These are phyloP conservation scores for Marcusenius ussheri DNA, from an alignment of 2,113 vertebrate species.

Conservation along the genomic window DNA sequence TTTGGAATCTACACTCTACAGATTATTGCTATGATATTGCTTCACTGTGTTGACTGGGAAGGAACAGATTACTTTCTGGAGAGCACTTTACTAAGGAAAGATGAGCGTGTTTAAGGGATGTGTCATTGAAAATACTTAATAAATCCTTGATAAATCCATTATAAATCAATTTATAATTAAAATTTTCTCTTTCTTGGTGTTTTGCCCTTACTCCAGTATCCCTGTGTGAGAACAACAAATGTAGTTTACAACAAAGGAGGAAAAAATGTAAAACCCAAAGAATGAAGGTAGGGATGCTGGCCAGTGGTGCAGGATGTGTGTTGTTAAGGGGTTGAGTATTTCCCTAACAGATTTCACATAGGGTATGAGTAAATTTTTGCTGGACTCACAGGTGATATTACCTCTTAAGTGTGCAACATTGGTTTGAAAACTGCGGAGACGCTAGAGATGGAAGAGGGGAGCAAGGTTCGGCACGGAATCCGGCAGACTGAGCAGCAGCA, in stretches of 20 bases:
- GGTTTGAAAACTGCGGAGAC: background rate
- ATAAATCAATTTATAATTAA: background rate
- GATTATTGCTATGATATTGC: constrained; percentile 9
- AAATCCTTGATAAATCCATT: background rate
- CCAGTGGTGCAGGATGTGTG: background rate
- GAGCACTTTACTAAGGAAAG: constrained; percentile 11
- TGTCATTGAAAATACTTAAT: background rate
- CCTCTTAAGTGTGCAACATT: background rate
- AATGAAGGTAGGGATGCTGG: background rate
- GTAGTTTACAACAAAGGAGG: background rate
- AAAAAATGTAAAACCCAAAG: background rate
- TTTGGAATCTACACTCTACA: constrained; percentile 20
- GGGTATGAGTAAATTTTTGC: background rate
- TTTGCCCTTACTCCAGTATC: background rate
- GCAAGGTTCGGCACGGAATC: background rate
- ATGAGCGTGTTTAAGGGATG: background rate
- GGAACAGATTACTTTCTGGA: constrained; percentile 7
- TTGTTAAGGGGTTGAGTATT: background rate
- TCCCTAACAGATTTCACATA: background rate
- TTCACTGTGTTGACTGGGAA: constrained; percentile 19
- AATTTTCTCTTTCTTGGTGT: background rate
- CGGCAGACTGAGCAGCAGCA: background rate
- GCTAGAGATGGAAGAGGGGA: background rate
- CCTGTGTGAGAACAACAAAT: background rate
- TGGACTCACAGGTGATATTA: background rate